Base-by-base conservation (phyloP, 53 echinoderm and acorn worm genomes). In the Stichopus horrens region DNA sequence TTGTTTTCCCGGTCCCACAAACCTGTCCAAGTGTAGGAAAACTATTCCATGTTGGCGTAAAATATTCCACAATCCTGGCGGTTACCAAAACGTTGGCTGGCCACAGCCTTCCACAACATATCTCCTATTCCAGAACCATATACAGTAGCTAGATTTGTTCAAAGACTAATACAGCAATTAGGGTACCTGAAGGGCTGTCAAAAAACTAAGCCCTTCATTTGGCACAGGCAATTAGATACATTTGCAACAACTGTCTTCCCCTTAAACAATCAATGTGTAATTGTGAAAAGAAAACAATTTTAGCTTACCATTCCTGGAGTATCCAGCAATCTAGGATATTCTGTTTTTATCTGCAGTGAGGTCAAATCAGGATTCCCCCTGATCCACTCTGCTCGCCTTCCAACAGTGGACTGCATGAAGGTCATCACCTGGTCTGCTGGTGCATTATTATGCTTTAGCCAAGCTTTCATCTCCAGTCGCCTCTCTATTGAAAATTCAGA, bases 301-400 rank as follows among this genome's bases (percentile, higher is more conserved):
- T 53, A 13, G 18, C 81, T 81, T 81, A 81, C 81, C 81, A 81
- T 81, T 13, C 81, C 81, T n/a, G 54, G 81, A 81, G 81, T 81
- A 81, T 81, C 81, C 57, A 55, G 57, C 81, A 81, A 21, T 16
- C 81, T 81, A 5, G 81, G 81, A 14, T 81, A 81, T 57, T 55
- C 81, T 55, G 56, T 55, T 81, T 81, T 81, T 6, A 81, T 81
- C 81, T 81, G 81, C 13, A 81, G 18, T 18, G 81, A 81, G 57
- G 81, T 81, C 57, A 81, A 57, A 18, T 81, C 81, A 55, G 81
- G 54, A 55, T 58, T 81, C 13, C 57, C 56, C 13, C 56, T 53
- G 16, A 81, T 81, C 81, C 81, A 81, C 57, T 81, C 81, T 8
- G 81, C 81, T 55, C 81, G 53, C 81, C 56, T 81, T 54, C 81